These are phyloP conservation scores for Corythornis leucogaster DNA, from an alignment of 2,797 vertebrate species.

Conservation along the genomic window DNA sequence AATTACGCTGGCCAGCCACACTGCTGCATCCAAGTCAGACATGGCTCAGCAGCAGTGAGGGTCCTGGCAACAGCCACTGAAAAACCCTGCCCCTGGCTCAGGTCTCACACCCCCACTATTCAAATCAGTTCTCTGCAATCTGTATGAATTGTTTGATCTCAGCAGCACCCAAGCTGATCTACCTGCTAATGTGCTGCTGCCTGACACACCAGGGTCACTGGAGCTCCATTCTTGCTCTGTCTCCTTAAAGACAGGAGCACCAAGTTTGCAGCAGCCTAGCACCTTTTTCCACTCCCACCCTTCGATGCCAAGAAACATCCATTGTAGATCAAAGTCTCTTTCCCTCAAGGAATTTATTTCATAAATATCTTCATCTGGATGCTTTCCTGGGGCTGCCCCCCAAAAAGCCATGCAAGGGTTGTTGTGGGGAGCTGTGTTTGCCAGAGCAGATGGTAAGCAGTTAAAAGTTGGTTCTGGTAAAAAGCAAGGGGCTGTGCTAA, in stretches of 20 bases:
- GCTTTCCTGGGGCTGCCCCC: neutral
- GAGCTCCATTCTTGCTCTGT: neutral
- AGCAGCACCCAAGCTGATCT: neutral
- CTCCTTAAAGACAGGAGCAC: neutral
- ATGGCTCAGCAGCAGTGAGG: rapidly evolving
- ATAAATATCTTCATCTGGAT: neutral
- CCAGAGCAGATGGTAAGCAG: neutral
- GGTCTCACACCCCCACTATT: rapidly evolving
- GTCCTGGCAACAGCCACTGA: neutral
- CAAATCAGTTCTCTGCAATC: neutral
- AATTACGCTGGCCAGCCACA: neutral
- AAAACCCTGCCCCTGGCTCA: neutral
- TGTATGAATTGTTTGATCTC: neutral
- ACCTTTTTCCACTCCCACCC: neutral
- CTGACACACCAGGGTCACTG: neutral
- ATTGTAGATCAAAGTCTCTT: neutral
- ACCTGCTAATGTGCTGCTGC: neutral
- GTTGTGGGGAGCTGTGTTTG: neutral
- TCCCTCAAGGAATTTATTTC: neutral
- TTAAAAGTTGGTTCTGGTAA: neutral
- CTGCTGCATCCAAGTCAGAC: neutral
- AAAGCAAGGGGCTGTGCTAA: neutral
- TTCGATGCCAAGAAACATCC: neutral
- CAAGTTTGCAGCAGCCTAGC: neutral
- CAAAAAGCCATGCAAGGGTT: neutral